Evolutionary conservation across 2,888 invertebrate genomes (phyloP), one percentile per base, ranked within the genome.

Genomic region (Cheilosia vernalis): DNA sequence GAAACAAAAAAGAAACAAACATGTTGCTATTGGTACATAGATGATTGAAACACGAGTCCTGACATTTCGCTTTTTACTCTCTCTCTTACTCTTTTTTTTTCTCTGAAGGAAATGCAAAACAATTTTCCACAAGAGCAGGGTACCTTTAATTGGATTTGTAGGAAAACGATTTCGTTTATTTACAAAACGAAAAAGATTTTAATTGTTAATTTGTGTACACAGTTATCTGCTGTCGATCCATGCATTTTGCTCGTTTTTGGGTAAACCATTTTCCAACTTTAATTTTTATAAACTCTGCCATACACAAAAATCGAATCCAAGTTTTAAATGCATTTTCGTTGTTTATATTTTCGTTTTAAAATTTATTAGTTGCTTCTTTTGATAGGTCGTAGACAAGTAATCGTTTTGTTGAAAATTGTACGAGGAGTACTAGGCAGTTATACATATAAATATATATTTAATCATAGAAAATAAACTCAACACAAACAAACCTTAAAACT

Each of bases 361-460:
- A 10, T 56, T 33, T 49, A 19, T 74, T 74, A 69, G 9, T 21
- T 40, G 10, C 49, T 44, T 55, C 17, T 9, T 19, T 58, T 24
- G 49, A 19, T 37, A 67, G 10, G 15, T 42, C n/a, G 7, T 61
- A 30, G 40, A 24, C 7, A 19, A 55, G n/a, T 24, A 17, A 33
- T 40, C n/a, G 51, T 40, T 33, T 37, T 40, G 27, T 17, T 55
- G 44, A 40, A 64, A 58, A 60, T 55, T 30, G 30, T 30, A 30
- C 30, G 27, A 67, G 30, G 40, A 47, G 27, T 53, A 9, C n/a
- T 53, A 60, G 51, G 9, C 42, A 42, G 13, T 63, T 72, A 67
- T 55, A 61, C 60, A 73, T 76, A 70, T 60, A 76, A 44, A 64
- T 64, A 56, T 33, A 61, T 74, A 74, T 69, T 74, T 76, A 82